Evolutionary conservation across 2,888 invertebrate genomes (phyloP).

Genomic region (Dioctria rufipes): DNA sequence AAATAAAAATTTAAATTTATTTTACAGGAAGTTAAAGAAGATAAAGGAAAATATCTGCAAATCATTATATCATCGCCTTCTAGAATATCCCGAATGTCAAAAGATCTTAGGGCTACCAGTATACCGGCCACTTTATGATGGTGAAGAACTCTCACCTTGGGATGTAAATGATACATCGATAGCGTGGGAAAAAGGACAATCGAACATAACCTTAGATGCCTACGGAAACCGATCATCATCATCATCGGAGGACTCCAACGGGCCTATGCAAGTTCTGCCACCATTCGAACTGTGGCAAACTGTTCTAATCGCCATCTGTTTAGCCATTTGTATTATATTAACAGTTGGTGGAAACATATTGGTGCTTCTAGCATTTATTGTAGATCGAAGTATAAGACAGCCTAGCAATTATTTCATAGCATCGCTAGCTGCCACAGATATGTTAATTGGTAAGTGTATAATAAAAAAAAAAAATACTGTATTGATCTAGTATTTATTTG

Average conservation of each 20-base stretch:
- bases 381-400: conserved; percentile 93
- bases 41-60: conserved; percentile 83
- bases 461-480: too few relatives aligned
- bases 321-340: conserved; percentile 90
- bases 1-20: not conserved
- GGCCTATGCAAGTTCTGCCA: conserved; percentile 77
- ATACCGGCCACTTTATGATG: conserved; percentile 71
- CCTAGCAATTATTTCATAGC: conserved; percentile 99
- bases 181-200: conserved; percentile 64
- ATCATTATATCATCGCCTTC: conserved; percentile 76
- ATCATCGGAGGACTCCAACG: conserved; percentile 60
- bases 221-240: conserved; percentile 61
- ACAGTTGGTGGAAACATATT: conserved; percentile 97
- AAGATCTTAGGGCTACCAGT: conserved; percentile 73
- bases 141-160: conserved; percentile 67
- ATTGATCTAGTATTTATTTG: not conserved
- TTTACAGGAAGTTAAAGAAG: conserved; percentile 81
- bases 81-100: conserved; percentile 77
- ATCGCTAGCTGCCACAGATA: conserved; percentile 96
- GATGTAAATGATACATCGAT: conserved; percentile 68
- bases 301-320: conserved; percentile 87
- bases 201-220: conserved; percentile 65
- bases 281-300: conserved; percentile 94
- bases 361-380: conserved; percentile 94
- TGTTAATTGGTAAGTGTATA: conserved; percentile 83